Base-by-base conservation (phyloP, 1,140 invertebrate species). In the Pectinophora gossypiella region DNA sequence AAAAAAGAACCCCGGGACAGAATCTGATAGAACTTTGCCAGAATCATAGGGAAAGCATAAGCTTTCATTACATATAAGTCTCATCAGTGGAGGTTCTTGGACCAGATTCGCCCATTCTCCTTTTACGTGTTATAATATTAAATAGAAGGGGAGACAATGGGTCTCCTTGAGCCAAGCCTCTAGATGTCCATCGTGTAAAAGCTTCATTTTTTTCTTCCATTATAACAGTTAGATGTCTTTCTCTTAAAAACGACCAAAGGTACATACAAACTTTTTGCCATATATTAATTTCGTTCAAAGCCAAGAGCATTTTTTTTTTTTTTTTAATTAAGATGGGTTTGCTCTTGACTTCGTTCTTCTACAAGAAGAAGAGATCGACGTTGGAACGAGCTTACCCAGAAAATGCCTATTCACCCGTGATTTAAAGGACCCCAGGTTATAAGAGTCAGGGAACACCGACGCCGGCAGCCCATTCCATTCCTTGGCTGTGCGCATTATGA, bases 191-290 rank as follows among this genome's bases (percentile, higher is more conserved):
- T 36, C 53, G 18, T 0, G 15, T 35, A 1, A 20, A 3, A 3
- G 19, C 4, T 19, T 44, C 36, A 12, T 49, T 54, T 55, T 44
- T 51, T 47, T 49, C 54, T 47, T 32, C 35, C 32, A 10, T 12
- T 44, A 32, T 47, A 32, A 63, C 56, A 49, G 46, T 57, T 22
- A 71, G 32, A 46, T 53, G 18, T 54, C 61, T 53, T 46, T 64
- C 54, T 48, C 38, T 68, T 22, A 67, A 32, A 52, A 59, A 67
- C 7, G 44, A 16, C 57, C 54, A 72, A 19, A 68, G 13, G 46
- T 68, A 60, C 19, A 32, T 50, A 44, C 57, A 63, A 35, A 57
- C 47, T 21, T 49, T 43, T 10, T 32, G 27, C 4, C 56, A 62
- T 27, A 56, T 32, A 9, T 57, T 20, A n/a, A 62, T 20, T n/a